phyloP scores from a whole-genome alignment of 1,140 invertebrate species.

The Ceratitis capitata region DNA sequence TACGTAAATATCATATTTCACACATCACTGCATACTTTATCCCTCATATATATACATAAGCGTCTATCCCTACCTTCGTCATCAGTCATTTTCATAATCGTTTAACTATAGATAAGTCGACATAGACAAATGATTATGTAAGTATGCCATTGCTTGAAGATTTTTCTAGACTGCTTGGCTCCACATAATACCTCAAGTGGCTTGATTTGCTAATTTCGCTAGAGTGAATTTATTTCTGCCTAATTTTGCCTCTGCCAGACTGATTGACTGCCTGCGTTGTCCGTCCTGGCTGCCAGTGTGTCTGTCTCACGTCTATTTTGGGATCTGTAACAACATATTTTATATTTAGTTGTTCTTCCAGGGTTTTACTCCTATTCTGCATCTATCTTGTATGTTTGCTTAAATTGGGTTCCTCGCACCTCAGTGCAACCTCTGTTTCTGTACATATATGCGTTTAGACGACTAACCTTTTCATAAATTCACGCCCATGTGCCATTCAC shows the following conservation, averaged over 20 bases:
- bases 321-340: slow-evolving; percentile 10
- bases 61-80: background rate
- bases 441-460: background rate
- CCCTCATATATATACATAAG: background rate
- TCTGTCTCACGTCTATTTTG: background rate
- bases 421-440: background rate
- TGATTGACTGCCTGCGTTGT: background rate
- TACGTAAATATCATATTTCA: background rate
- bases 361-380: background rate
- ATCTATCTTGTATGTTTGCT: background rate
- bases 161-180: background rate
- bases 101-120: background rate
- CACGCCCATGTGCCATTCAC: background rate
- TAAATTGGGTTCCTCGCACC: background rate
- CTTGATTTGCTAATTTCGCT: background rate
- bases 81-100: background rate
- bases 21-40: background rate
- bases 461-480: background rate
- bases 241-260: background rate
- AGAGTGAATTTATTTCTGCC: background rate
- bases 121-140: slow-evolving; percentile 14
- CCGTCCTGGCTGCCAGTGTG: background rate
- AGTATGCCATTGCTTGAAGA: background rate
- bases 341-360: background rate
- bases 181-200: background rate